A percentile compares a stretch with the other conserved stretches of the same genome.
phyloP scores from a whole-genome alignment of 2,888 invertebrate genomes.

The Agriopis marginaria region DNA sequence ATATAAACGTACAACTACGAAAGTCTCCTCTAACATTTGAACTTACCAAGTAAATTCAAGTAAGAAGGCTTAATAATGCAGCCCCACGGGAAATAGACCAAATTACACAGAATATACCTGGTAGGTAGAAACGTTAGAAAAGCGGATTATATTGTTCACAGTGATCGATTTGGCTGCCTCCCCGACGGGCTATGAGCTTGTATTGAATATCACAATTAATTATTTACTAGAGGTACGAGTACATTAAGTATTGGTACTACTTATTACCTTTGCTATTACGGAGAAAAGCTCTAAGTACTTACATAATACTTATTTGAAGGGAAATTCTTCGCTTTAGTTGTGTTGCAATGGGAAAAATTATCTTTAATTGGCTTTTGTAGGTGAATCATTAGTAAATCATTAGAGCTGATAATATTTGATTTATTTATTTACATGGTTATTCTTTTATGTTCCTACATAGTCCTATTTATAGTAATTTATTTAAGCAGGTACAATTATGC shows the following conservation, averaged over 20 bases:
- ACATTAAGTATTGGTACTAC: slow-evolving; percentile 26
- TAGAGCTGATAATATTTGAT: too few relatives aligned
- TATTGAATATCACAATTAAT: slow-evolving; percentile 35
- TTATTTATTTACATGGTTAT: too few relatives aligned
- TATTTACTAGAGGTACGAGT: slow-evolving; percentile 25
- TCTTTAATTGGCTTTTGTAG: too few relatives aligned
- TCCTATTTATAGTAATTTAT: too few relatives aligned
- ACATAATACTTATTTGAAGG: too few relatives aligned
- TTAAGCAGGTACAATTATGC: too few relatives aligned
- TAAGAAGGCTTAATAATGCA: slow-evolving; percentile 35
- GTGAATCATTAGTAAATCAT: too few relatives aligned
- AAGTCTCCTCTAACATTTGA: slow-evolving; percentile 3
- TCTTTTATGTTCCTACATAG: too few relatives aligned
- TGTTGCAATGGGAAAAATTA: too few relatives aligned
- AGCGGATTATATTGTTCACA: slow-evolving; percentile 49
- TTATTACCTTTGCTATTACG: not conserved
- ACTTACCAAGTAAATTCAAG: slow-evolving; percentile 14
- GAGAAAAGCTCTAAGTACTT: not conserved
- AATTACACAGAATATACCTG: slow-evolving; percentile 35
- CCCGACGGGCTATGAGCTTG: slow-evolving; percentile 25
- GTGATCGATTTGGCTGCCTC: slow-evolving; percentile 41
- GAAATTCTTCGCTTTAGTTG: too few relatives aligned
- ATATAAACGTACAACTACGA: too few relatives aligned
- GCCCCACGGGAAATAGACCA: slow-evolving; percentile 41
- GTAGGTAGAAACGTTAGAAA: slow-evolving; percentile 40